Evolutionary conservation across 2,797 vertebrate species (phyloP).

Genomic region (Spinibarbus caldwelli): DNA sequence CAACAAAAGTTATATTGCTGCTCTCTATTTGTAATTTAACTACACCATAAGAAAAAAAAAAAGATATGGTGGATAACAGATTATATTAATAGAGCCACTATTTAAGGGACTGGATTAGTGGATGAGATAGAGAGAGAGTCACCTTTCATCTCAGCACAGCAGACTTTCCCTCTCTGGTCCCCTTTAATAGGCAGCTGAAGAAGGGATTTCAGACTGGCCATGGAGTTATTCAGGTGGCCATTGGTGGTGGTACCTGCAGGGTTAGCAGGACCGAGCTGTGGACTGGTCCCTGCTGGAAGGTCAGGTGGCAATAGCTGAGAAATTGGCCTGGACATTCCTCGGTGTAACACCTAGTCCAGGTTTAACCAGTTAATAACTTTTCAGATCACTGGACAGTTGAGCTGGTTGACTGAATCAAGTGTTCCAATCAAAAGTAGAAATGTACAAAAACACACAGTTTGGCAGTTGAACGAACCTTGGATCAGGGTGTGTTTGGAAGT

Average conservation of each 20-base stretch:
- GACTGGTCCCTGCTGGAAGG: conserved; percentile 78
- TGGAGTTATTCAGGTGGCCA: conserved; percentile 77
- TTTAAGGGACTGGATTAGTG: not conserved
- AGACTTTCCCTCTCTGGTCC: conserved; percentile 85
- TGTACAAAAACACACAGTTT: conserved; percentile 3
- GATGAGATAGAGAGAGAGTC: conserved; percentile 51
- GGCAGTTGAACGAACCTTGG: not conserved
- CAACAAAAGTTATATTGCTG: not conserved
- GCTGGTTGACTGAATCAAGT: not conserved
- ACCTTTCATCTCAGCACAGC: conserved; percentile 82
- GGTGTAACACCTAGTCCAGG: conserved; percentile 28
- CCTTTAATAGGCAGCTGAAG: conserved; percentile 90
- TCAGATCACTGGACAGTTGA: not conserved
- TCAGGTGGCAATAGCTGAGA: conserved; percentile 80
- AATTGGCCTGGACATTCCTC: conserved; percentile 81
- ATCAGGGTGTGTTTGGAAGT: not conserved
- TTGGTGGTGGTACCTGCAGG: conserved; percentile 73
- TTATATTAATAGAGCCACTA: not conserved
- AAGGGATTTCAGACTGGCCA: conserved; percentile 88
- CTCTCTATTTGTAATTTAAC: not conserved
- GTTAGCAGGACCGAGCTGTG: conserved; percentile 75
- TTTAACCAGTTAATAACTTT: conserved; percentile 22
- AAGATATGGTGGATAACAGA: not conserved
- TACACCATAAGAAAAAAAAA: not conserved
- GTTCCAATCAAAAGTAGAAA: conserved; percentile 8